Evolutionary conservation across 2,797 vertebrate genomes (phyloP), one percentile per base, ranked within the genome.

Genomic region (Oreochromis grahami): DNA sequence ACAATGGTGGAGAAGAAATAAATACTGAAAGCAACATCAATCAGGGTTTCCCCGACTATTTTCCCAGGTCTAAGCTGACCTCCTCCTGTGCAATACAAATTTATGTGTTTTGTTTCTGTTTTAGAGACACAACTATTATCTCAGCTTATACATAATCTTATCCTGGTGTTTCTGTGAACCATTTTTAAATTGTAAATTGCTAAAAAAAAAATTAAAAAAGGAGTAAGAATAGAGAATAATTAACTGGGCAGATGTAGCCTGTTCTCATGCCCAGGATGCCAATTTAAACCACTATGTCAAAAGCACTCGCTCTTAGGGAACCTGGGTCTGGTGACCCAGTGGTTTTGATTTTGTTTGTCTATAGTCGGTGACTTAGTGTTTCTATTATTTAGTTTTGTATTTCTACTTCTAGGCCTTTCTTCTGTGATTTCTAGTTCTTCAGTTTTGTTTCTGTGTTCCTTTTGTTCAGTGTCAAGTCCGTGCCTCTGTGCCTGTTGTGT

Each of bases 51-150:
- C 41, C 65, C 14, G 14, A 45, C 21, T 17, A 21, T 24, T 70
- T 65, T 45, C 21, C 0, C 19, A 21, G 19, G 19, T 3, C 34
- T 41, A 41, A 65, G 2, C n/a, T 17, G 65, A 29, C 41, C 0
- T 11, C 65, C 38, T 70, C 0, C 68, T 8, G 4, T 12, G 3
- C 1, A 48, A 48, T 19, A 17, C 15, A n/a, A n/a, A n/a, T n/a
- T n/a, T n/a, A n/a, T n/a, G n/a, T n/a, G n/a, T n/a, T n/a, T n/a
- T n/a, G n/a, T n/a, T n/a, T n/a, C 15, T 17, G 17, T 72, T 43
- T 26, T 43, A 43, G 9, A 45, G 14, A 24, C 8, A 68, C 36
- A 70, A 3, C n/a, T 70, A 15, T 70, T 26, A 48, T 48, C 4
- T 72, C 24, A 29, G 41, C 24, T 48, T 19, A 12, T 29, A 17